These are phyloP conservation scores for Andinoacara biseriatus DNA, from an alignment of 2,113 vertebrate genomes.

Conservation along the genomic window DNA sequence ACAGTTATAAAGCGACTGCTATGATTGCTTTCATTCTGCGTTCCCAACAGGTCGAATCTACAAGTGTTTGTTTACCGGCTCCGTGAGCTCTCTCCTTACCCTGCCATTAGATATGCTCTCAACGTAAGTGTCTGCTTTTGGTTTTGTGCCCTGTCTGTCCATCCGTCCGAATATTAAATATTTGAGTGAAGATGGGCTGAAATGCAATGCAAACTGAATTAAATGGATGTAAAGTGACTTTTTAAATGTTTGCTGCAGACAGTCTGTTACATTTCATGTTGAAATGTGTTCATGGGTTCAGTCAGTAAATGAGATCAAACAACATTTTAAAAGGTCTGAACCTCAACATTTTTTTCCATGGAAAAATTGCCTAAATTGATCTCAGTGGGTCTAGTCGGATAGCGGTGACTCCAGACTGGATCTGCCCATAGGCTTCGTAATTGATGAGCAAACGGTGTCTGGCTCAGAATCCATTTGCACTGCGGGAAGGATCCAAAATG, in stretches of 20 bases:
- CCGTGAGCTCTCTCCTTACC: slow-evolving; percentile 97
- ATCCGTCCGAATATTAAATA: no score
- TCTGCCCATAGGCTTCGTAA: neutral
- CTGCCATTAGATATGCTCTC: slow-evolving; percentile 97
- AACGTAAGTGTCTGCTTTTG: slow-evolving; percentile 86
- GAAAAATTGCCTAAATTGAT: neutral
- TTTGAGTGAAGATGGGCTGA: no score
- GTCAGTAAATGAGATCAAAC: neutral
- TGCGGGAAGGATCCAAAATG: no score
- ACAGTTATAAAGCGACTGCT: neutral
- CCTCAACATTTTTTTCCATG: neutral
- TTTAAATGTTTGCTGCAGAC: neutral
- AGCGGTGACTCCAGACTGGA: no score
- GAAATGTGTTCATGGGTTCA: neutral
- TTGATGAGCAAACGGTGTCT: no score
- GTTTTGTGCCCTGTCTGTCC: neutral
- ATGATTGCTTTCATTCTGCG: slow-evolving; percentile 3
- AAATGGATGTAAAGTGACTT: neutral
- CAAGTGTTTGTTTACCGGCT: slow-evolving; percentile 99
- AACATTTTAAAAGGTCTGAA: neutral
- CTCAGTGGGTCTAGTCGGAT: no score
- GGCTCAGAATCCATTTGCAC: no score
- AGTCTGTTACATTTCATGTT: neutral
- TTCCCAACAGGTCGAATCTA: slow-evolving; percentile 91
- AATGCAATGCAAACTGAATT: no score